phyloP scores from a whole-genome alignment of 2,888 invertebrate genomes.

The Hirtodrosophila alboralis region DNA sequence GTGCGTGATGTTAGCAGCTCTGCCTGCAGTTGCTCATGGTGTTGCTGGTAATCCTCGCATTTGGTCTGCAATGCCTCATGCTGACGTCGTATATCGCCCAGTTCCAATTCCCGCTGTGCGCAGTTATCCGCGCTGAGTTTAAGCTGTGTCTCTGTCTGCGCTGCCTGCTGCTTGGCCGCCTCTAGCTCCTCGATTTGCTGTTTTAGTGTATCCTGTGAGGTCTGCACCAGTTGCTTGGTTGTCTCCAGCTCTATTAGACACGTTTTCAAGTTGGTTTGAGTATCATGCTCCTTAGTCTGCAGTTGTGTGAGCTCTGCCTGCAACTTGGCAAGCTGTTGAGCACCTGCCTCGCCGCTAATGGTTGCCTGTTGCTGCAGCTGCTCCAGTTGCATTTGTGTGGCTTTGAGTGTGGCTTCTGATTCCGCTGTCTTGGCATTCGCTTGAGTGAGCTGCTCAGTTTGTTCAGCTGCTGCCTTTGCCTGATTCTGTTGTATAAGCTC shows the following conservation, averaged over 20 bases:
- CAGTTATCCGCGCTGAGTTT: constrained; percentile 46
- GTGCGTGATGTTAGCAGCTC: constrained; percentile 82
- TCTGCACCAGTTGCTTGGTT: constrained; percentile 45
- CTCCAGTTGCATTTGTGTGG: constrained; percentile 36
- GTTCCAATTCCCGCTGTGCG: constrained; percentile 74
- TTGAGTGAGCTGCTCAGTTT: constrained; percentile 27
- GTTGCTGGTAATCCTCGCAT: constrained; percentile 50
- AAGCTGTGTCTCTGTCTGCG: constrained; percentile 54
- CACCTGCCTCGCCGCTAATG: constrained; percentile 29
- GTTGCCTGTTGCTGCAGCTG: constrained; percentile 47
- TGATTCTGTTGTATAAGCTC: constrained; percentile 54
- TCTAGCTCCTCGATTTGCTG: constrained; percentile 55
- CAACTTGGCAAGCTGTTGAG: constrained; percentile 42
- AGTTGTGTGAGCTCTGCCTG: constrained; percentile 41
- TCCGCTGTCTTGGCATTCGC: not conserved
- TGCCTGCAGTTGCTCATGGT: constrained; percentile 75
- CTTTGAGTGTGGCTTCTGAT: constrained; percentile 10
- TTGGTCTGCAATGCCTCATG: constrained; percentile 59
- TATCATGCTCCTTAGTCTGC: constrained; percentile 23
- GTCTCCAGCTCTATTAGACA: constrained; percentile 20
- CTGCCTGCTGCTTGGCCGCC: constrained; percentile 16
- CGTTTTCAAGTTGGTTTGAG: constrained; percentile 11
- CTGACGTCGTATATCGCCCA: constrained; percentile 67
- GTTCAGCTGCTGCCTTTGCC: constrained; percentile 16
- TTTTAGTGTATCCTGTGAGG: constrained; percentile 45